A percentile compares a stretch with the other conserved stretches of the same genome.
phyloP scores from a whole-genome alignment of 1,140 invertebrate species.

The Rhizoglyphus robini region DNA sequence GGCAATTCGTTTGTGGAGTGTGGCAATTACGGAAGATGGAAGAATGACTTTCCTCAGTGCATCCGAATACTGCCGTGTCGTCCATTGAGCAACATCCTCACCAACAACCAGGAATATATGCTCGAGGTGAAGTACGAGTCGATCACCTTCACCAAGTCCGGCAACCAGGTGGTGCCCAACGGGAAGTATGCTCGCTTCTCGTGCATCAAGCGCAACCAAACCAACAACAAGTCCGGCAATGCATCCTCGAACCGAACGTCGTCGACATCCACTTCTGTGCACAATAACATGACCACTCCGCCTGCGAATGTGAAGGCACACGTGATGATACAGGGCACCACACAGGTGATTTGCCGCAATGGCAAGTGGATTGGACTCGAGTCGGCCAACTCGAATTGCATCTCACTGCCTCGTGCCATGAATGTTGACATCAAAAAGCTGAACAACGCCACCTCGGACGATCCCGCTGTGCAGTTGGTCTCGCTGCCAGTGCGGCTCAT shows the following conservation, averaged over 20 bases:
- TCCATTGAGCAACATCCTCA: background rate
- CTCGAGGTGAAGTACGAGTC: slow-evolving; percentile 8
- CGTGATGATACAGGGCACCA: too few relatives aligned
- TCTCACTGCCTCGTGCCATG: background rate
- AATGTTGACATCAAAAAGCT: background rate
- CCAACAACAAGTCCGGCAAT: background rate
- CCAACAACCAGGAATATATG: background rate
- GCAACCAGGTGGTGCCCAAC: background rate
- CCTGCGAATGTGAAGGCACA: background rate
- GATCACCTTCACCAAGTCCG: background rate
- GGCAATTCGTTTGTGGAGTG: background rate
- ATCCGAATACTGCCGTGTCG: background rate
- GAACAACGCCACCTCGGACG: background rate
- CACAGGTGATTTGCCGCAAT: background rate
- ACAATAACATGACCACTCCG: background rate
- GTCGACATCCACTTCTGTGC: background rate
- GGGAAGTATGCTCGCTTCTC: background rate
- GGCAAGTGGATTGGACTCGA: slow-evolving; percentile 11
- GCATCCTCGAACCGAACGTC: background rate
- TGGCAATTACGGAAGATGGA: slow-evolving; percentile 5
- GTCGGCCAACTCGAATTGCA: slow-evolving; percentile 1
- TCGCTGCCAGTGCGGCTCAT: slow-evolving; percentile 3
- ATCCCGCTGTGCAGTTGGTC: background rate
- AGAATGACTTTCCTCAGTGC: background rate
- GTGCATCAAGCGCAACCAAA: background rate